A percentile compares a stretch with the other conserved stretches of the same genome.
These are phyloP conservation scores for Seriola rivoliana DNA, from an alignment of 2,113 vertebrate genomes.

Conservation along the genomic window DNA sequence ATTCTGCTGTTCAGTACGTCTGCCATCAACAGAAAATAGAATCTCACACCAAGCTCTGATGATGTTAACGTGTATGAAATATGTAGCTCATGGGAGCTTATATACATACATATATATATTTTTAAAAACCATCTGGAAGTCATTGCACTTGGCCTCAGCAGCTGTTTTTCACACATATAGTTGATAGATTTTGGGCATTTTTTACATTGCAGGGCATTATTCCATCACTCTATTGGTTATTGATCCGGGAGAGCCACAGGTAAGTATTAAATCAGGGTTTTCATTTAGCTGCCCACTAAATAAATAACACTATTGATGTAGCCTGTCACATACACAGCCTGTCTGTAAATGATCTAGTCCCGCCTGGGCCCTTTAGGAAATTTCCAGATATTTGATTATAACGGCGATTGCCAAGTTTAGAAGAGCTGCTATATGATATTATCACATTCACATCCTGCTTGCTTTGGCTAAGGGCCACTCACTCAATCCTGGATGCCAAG, in stretches of 20 bases:
- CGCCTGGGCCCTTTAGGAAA: slow-evolving; percentile 37
- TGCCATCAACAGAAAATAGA: neutral
- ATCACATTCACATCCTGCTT: slow-evolving; percentile 68
- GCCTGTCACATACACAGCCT: slow-evolving; percentile 13
- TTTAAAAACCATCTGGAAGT: neutral
- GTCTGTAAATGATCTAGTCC: slow-evolving; percentile 30
- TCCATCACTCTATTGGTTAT: slow-evolving; percentile 46
- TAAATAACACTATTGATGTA: slow-evolving; percentile 45
- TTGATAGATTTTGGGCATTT: slow-evolving; percentile 7
- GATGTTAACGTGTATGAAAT: neutral
- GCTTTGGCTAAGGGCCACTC: slow-evolving; percentile 58
- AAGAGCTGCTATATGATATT: slow-evolving; percentile 58
- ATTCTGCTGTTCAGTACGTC: neutral
- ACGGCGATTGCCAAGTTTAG: slow-evolving; percentile 41
- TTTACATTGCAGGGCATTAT: neutral
- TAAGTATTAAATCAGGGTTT: slow-evolving; percentile 49
- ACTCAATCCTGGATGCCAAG: slow-evolving; percentile 36
- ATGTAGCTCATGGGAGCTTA: neutral
- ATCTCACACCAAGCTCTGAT: neutral
- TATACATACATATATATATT: neutral
- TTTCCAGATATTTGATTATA: slow-evolving; percentile 63
- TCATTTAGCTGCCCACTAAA: slow-evolving; percentile 45
- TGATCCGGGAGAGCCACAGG: slow-evolving; percentile 53
- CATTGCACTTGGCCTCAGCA: neutral
- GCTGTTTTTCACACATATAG: neutral